Base-by-base conservation (phyloP, 2,888 invertebrate species). In the Tinea semifulvella region DNA sequence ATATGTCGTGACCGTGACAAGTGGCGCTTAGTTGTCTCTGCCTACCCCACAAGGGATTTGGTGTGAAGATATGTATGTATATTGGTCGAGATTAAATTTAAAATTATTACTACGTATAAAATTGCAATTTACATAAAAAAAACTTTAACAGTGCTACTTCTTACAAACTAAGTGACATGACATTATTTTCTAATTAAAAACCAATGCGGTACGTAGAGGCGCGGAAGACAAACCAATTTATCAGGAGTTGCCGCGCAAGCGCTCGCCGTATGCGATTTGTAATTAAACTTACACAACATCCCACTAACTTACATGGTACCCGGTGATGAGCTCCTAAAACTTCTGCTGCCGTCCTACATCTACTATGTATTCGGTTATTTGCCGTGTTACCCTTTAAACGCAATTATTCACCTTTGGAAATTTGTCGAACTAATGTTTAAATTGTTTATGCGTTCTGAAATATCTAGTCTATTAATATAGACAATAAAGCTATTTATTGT, bases 251-350 rank as follows among this genome's bases (percentile, higher is more conserved):
- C 11, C 51, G 51, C 52, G 52, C 53, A 50, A 49, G 55, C 55
- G 54, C 50, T 53, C 55, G 51, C 55, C 55, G 52, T 61, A 58
- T 58, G 58, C 66, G 67, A 67, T 66, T 69, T 67, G 68, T 67
- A 69, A 68, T 69, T 68, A 68, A 68, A 69, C 61, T 69, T 69
- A 67, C 61, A 64, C 65, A 65, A 61, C 66, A 62, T 66, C 67
- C 61, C 63, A 61, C 55, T 55, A 68, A 67, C 62, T 68, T 64
- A 65, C 61, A 61, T 59, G 63, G 51, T 39, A 22, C 13, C 13
- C 22, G 51, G 56, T 54, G 60, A 64, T 60, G 68, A 65, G 66
- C 58, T 55, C 52, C 50, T 48, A 54, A 60, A 68, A 67, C 68
- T 69, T 68, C 56, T 58, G 56, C 62, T 57, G 58, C 54, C 53